phyloP scores from a whole-genome alignment of 2,113 vertebrate species.

The Cyrtonyx montezumae region DNA sequence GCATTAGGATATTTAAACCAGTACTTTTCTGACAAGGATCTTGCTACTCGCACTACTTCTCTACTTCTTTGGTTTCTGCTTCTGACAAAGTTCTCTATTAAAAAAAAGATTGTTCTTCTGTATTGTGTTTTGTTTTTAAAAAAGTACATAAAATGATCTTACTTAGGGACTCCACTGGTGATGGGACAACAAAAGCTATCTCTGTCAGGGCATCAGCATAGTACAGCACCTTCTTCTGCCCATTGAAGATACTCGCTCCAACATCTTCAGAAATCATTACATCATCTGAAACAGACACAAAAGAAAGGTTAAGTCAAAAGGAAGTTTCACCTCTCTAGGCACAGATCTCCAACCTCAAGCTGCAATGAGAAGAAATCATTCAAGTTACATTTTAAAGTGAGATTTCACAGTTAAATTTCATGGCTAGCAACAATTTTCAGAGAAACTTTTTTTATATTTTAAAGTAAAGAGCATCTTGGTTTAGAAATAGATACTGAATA shows the following conservation, averaged over 20 bases:
- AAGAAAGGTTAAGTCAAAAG: background rate
- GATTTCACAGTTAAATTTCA: background rate
- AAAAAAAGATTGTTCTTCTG: background rate
- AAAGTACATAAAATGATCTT: slow-evolving; percentile 61
- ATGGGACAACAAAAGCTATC: slow-evolving; percentile 95
- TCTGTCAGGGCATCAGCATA: slow-evolving; percentile 95
- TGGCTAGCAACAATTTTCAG: background rate
- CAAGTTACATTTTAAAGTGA: background rate
- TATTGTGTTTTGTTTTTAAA: background rate
- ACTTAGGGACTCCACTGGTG: slow-evolving; percentile 88
- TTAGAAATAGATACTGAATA: background rate
- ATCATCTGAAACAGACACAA: slow-evolving; percentile 81
- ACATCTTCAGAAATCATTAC: slow-evolving; percentile 81
- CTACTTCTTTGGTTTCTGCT: background rate
- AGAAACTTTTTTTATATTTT: background rate
- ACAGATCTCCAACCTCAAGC: background rate
- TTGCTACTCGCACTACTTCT: background rate
- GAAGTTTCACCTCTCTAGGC: background rate
- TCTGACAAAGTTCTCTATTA: background rate
- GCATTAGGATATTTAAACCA: background rate
- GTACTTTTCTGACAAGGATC: background rate
- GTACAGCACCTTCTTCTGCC: slow-evolving; percentile 94
- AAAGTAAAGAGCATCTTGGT: background rate
- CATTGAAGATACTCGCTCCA: slow-evolving; percentile 92
- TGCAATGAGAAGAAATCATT: background rate